A percentile compares a stretch with the other conserved stretches of the same genome.
Conservation (phyloP, 2,888 invertebrate genomes). For the Mylabris sibirica region DNA sequence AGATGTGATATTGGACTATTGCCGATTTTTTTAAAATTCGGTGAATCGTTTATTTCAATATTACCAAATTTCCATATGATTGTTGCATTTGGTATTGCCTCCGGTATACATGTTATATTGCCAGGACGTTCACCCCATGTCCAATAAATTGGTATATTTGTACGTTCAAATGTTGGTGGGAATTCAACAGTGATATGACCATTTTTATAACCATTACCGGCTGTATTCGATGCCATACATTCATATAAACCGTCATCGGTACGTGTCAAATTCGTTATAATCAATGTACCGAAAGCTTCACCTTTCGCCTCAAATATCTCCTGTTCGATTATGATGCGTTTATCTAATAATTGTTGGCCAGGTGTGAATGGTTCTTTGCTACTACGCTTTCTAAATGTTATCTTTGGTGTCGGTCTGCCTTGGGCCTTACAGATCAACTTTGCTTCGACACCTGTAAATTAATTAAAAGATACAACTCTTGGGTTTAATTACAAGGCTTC, state of each 20-base stretch:
- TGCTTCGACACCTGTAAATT: conserved; percentile 61
- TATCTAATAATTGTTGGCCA: conserved; percentile 66
- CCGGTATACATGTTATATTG: conserved; percentile 88
- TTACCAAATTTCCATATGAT: conserved; percentile 78
- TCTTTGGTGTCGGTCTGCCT: conserved; percentile 81
- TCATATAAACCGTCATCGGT: conserved; percentile 89
- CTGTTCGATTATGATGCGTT: conserved; percentile 71
- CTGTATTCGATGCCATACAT: conserved; percentile 83
- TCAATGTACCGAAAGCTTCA: conserved; percentile 72
- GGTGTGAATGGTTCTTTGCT: conserved; percentile 69
- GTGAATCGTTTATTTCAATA: conserved; percentile 41
- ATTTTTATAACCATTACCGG: conserved; percentile 75
- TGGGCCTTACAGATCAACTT: conserved; percentile 78
- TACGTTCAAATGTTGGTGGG: conserved; percentile 78
- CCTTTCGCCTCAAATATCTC: conserved; percentile 65
- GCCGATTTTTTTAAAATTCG: conserved; percentile 46
- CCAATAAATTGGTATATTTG: conserved; percentile 77
- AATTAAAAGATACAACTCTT: neutral
- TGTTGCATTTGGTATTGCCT: conserved; percentile 88
- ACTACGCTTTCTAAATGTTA: conserved; percentile 82
- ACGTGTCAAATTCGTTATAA: conserved; percentile 71
- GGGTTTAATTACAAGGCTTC: no score
- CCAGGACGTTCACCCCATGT: conserved; percentile 83
- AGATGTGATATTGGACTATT: conserved; percentile 77
- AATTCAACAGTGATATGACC: conserved; percentile 87